Evolutionary conservation across 2,113 vertebrate species (phyloP).

Genomic region (Scortum barcoo): DNA sequence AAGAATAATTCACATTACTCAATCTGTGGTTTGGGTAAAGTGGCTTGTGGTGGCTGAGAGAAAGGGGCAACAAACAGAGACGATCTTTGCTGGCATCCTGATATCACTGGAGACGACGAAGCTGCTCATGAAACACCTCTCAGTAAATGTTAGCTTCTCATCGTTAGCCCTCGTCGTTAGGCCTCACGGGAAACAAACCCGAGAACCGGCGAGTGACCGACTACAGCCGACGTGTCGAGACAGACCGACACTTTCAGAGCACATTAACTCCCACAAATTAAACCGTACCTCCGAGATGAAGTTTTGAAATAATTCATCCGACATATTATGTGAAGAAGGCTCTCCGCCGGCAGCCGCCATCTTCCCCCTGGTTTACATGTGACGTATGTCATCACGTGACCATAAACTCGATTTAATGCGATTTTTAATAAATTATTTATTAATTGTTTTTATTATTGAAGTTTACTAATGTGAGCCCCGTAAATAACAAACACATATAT

Average conservation of each 20-base stretch:
- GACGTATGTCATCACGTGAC: conserved; percentile 73
- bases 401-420: not conserved
- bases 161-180: conserved; percentile 43
- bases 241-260: rapidly evolving
- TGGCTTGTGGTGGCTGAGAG: not conserved
- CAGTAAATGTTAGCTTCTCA: conserved; percentile 49
- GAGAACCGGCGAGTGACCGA: rapidly evolving
- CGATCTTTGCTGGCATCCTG: too few species aligned
- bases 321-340: conserved; percentile 61
- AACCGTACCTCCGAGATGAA: conserved; percentile 84
- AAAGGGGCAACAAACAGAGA: rapidly evolving
- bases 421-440: too few species aligned
- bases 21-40: too few species aligned
- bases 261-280: rapidly evolving
- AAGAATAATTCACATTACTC: rapidly evolving
- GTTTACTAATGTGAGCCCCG: not conserved
- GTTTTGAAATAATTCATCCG: conserved; percentile 84
- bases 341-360: conserved; percentile 85
- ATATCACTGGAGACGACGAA: not conserved
- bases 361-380: conserved; percentile 70
- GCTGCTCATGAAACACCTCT: not conserved
- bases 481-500: not conserved
- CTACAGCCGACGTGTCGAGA: not conserved
- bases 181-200: conserved; percentile 4
- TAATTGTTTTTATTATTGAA: not conserved